Conservation (phyloP, 2,797 vertebrate genomes). For the Gallinago stenura region DNA sequence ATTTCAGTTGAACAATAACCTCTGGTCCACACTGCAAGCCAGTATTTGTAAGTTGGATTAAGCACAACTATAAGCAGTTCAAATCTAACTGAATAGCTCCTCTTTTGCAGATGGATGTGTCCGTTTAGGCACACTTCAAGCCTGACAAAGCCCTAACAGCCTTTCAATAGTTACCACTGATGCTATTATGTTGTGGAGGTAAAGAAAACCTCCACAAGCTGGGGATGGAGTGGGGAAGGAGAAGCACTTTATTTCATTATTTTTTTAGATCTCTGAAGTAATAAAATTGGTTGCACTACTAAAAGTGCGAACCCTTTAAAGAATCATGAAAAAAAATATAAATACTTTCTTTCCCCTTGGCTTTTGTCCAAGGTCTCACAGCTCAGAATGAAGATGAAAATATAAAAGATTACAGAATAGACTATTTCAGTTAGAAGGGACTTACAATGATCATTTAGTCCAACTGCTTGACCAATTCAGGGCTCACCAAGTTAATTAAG, state of each 20-base stretch:
- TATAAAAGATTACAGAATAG: not conserved
- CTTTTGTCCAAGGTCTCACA: not conserved
- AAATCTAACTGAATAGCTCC: not conserved
- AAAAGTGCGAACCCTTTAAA: not conserved
- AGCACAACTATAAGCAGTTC: not conserved
- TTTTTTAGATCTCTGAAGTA: not conserved
- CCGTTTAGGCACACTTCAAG: not conserved
- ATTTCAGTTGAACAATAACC: not conserved
- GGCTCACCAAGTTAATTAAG: not conserved
- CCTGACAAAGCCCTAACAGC: not conserved
- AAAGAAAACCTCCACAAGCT: not conserved
- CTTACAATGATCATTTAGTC: not conserved
- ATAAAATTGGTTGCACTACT: not conserved
- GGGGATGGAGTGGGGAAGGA: fast-evolving
- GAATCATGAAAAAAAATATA: not conserved
- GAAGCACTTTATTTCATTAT: not conserved
- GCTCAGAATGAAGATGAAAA: not conserved
- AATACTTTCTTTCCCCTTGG: not conserved
- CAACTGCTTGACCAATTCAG: not conserved
- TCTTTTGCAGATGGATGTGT: not conserved
- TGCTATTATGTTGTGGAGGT: not conserved
- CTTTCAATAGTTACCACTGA: not conserved
- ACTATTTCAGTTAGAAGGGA: not conserved
- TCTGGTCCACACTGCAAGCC: not conserved
- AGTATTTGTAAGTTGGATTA: not conserved